These are phyloP conservation scores for Talpa occidentalis DNA, from an alignment of 2,113 vertebrate species.

Conservation along the genomic window DNA sequence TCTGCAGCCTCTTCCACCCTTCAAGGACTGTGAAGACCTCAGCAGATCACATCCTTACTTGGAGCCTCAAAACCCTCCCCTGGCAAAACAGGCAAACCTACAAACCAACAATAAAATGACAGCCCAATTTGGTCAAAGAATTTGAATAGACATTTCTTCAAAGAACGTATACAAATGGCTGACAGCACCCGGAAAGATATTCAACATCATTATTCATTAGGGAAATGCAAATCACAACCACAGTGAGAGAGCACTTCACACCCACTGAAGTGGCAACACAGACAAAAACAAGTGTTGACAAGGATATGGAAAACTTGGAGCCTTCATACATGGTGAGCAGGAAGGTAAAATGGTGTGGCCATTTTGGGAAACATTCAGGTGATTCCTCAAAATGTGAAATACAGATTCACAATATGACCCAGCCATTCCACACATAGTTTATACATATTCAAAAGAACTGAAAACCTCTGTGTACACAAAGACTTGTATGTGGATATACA, in stretches of 20 bases:
- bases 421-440: background rate
- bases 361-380: background rate
- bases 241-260: background rate
- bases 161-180: background rate
- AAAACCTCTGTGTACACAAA: background rate
- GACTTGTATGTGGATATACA: background rate
- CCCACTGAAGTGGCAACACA: background rate
- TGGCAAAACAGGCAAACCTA: background rate
- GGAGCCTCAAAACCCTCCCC: background rate
- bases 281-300: background rate
- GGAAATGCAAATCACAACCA: conserved; percentile 20
- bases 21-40: background rate
- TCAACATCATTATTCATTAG: background rate
- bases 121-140: background rate
- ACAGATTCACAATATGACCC: background rate
- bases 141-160: background rate
- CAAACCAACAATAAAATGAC: background rate
- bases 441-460: background rate
- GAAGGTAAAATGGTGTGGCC: background rate
- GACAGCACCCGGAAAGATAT: background rate
- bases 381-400: background rate
- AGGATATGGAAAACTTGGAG: background rate
- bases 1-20: background rate
- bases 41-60: background rate
- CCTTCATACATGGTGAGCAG: background rate